These are phyloP conservation scores for Apostichopus japonicus DNA, from an alignment of 35 echinoderm and acorn worm species.

Conservation along the genomic window DNA sequence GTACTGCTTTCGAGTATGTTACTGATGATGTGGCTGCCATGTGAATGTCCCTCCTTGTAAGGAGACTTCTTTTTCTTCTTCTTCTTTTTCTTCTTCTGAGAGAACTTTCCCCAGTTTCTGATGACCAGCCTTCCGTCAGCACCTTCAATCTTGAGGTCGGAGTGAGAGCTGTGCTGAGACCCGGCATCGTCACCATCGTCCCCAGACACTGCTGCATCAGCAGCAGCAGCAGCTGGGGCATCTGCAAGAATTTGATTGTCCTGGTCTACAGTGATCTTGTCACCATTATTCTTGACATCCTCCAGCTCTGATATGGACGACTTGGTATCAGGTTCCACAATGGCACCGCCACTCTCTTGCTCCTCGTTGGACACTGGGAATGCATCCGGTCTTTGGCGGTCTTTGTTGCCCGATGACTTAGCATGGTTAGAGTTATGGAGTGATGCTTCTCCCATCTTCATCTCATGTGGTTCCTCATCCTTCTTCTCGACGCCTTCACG, in stretches of 20 bases:
- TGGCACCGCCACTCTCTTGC: neutral
- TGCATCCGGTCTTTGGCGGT: neutral
- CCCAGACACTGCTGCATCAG: neutral
- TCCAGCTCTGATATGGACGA: neutral
- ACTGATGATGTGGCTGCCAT: slow-evolving; percentile 10
- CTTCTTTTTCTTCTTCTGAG: slow-evolving; percentile 49
- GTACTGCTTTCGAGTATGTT: slow-evolving; percentile 1
- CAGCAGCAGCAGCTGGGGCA: neutral
- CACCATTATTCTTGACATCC: neutral
- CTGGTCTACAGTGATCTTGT: neutral
- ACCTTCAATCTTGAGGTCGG: slow-evolving; percentile 37
- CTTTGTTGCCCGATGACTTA: neutral
- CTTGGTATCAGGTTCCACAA: neutral
- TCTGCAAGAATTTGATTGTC: neutral
- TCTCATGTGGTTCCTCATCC: neutral
- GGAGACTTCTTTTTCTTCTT: slow-evolving; percentile 43
- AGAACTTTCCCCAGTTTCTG: slow-evolving; percentile 34
- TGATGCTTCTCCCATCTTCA: no score
- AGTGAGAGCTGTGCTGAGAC: slow-evolving; percentile 10
- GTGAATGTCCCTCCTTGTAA: neutral
- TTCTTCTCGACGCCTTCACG: neutral
- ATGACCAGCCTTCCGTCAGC: slow-evolving; percentile 46
- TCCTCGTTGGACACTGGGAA: neutral
- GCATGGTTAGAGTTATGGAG: neutral
- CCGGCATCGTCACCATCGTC: neutral